Evolutionary conservation across 2,888 invertebrate species (phyloP), one percentile per base, ranked within the genome.

Genomic region (Tiphia femorata): DNA sequence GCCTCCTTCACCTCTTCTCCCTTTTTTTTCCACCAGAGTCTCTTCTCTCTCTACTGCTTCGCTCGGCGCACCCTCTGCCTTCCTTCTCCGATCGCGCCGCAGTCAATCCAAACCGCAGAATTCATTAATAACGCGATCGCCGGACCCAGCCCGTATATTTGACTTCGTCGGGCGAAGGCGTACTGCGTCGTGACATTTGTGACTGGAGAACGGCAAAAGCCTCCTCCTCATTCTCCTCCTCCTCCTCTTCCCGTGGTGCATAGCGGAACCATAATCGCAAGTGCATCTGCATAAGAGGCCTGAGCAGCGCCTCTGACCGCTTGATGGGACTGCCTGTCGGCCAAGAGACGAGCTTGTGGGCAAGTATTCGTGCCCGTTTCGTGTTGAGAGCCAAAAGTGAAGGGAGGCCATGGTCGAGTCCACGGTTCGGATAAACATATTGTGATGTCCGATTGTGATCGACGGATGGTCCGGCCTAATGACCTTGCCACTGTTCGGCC

Each of bases 91-190:
- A 16, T 33, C 20, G 29, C 16, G 30, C 43, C 25, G 33, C 43
- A 56, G 53, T 51, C 60, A 44, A 59, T 59, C 40, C 44, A 38
- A 38, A 49, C 41, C 38, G 40, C 23, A 56, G 54, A 58, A 51
- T 58, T 59, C 59, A 64, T 68, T 58, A 66, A 64, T 60, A 58
- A 62, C 57, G 33, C 46, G 57, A 57, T 43, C 57, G 23, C 41
- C 43, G 47, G n/a, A n/a, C 40, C 38, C 10, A 17, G 47, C 21
- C 40, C 52, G 46, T 47, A 41, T 38, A 38, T 47, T 29, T 47
- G 33, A 38, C 43, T 30, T n/a, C 38, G 20, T 7, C 30, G 27
- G 23, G 42, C 12, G 38, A 29, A 43, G 14, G 43, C 44, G 29
- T 55, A 50, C 44, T 50, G 55, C 54, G 38, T 38, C 54, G 50